These are phyloP conservation scores for Tetragonisca angustula DNA, from an alignment of 2,888 invertebrate species.

Conservation along the genomic window DNA sequence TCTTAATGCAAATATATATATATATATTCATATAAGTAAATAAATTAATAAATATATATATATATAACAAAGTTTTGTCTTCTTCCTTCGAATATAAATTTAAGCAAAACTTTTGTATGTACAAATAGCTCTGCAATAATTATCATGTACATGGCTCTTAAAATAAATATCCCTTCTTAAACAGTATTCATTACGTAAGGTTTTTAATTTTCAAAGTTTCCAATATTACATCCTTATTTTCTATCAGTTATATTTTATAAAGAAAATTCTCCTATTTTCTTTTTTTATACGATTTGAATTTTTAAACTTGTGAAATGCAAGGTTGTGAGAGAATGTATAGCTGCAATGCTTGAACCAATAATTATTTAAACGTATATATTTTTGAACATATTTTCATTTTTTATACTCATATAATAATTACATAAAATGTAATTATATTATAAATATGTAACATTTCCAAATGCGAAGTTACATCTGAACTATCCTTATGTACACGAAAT, in stretches of 20 bases:
- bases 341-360: slow-evolving; percentile 30
- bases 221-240: not conserved
- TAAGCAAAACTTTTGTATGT: slow-evolving; percentile 55
- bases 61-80: slow-evolving; percentile 50
- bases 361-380: slow-evolving; percentile 56
- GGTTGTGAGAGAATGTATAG: slow-evolving; percentile 24
- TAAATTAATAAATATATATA: not conserved
- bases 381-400: slow-evolving; percentile 43
- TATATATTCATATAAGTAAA: not conserved
- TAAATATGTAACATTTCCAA: slow-evolving; percentile 66
- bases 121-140: slow-evolving; percentile 57
- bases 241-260: not conserved
- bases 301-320: not conserved
- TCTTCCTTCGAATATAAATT: slow-evolving; percentile 50
- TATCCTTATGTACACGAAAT: slow-evolving; percentile 68
- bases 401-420: slow-evolving; percentile 57
- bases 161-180: slow-evolving; percentile 60
- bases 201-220: not conserved
- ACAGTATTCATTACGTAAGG: slow-evolving; percentile 42
- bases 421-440: slow-evolving; percentile 55
- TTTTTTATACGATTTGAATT: not conserved
- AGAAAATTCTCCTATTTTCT: not conserved
- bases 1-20: slow-evolving; percentile 55
- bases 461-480: slow-evolving; percentile 55
- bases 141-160: slow-evolving; percentile 48